Percentiles rank a stretch among this genome's conserved stretches.
These are phyloP conservation scores for Catagonus wagneri DNA, from an alignment of 2,113 vertebrate species.

Conservation along the genomic window DNA sequence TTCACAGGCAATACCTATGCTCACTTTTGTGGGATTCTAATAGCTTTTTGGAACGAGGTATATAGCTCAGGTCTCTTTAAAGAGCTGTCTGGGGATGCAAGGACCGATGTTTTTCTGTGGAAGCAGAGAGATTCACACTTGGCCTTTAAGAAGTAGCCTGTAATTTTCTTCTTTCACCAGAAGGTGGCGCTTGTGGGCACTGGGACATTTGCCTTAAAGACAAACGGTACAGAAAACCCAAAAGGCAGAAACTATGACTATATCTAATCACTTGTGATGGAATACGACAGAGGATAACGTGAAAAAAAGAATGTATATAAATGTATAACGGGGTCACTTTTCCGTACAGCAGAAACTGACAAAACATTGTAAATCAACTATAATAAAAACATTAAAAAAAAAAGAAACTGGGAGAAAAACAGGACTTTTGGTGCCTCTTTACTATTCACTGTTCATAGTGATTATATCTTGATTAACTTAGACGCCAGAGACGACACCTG, in stretches of 20 bases:
- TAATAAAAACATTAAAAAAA: too few species aligned
- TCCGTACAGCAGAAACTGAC: too few species aligned
- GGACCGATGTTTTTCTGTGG: background rate
- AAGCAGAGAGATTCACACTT: background rate
- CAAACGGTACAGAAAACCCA: background rate
- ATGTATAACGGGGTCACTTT: too few species aligned
- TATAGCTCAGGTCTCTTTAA: constrained; percentile 6
- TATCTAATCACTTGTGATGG: too few species aligned
- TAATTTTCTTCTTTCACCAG: constrained; percentile 32
- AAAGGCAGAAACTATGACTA: background rate
- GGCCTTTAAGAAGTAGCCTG: background rate
- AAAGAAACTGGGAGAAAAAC: background rate
- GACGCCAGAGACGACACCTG: background rate
- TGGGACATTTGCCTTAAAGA: background rate
- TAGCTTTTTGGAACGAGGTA: background rate
- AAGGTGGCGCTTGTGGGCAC: constrained; percentile 45
- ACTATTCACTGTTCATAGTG: background rate
- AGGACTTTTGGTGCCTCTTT: background rate
- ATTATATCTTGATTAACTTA: background rate
- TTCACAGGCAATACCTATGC: background rate
- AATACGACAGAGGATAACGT: too few species aligned
- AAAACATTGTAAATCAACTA: too few species aligned
- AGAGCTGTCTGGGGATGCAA: background rate
- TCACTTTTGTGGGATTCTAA: background rate
- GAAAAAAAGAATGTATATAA: too few species aligned